Evolutionary conservation across 2,888 invertebrate species (phyloP).

Genomic region (Apodemia mormo): DNA sequence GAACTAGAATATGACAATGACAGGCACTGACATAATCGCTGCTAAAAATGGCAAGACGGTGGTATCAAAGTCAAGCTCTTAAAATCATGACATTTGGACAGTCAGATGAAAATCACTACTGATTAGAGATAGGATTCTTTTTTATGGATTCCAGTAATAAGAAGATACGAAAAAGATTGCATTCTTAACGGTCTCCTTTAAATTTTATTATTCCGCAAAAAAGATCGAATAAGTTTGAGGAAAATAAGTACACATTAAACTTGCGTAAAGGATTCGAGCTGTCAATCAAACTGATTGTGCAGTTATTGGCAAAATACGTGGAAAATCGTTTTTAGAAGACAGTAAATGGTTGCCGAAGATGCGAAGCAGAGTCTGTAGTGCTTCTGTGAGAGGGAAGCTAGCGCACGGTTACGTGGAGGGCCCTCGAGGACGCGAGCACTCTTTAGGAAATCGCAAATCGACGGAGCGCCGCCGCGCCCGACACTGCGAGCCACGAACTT

Average conservation of each 20-base stretch:
- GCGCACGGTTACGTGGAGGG: slow-evolving; percentile 40
- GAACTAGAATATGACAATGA: no score
- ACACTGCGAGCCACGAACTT: slow-evolving; percentile 28
- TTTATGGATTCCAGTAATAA: no score
- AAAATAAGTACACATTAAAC: not conserved
- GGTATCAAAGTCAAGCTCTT: no score
- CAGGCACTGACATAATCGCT: no score
- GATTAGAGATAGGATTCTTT: no score
- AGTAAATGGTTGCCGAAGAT: slow-evolving; percentile 15
- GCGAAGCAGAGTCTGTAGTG: slow-evolving; percentile 13
- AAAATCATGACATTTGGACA: no score
- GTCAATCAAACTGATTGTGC: slow-evolving; percentile 14
- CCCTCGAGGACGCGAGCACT: slow-evolving; percentile 51
- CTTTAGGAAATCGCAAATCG: slow-evolving; percentile 61
- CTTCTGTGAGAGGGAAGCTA: slow-evolving; percentile 11
- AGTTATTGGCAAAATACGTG: slow-evolving; percentile 17
- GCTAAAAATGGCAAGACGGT: no score
- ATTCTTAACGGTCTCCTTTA: not conserved
- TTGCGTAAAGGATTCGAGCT: slow-evolving; percentile 1
- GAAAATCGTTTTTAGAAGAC: slow-evolving; percentile 17
- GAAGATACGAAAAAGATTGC: not conserved
- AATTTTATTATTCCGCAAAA: not conserved
- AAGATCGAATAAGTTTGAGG: not conserved
- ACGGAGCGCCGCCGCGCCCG: slow-evolving; percentile 22
- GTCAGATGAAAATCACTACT: no score